Conservation (phyloP, 1,140 invertebrate species). For the Trachymyrmex septentrionalis region DNA sequence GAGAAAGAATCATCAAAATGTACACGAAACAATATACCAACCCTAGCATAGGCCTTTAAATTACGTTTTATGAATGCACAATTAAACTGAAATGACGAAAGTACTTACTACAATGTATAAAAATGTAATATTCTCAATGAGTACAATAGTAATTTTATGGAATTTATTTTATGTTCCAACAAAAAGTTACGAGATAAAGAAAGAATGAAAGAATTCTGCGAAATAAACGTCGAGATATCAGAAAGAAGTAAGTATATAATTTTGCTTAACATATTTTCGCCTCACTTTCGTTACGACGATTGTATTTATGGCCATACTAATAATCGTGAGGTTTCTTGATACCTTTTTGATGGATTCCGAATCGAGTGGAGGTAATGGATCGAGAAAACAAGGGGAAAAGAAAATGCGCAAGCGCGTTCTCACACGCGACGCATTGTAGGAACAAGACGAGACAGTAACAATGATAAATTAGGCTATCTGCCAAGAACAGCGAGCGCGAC, state of each 20-base stretch:
- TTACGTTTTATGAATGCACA: background rate
- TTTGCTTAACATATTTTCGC: background rate
- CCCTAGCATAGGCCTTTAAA: background rate
- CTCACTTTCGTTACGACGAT: background rate
- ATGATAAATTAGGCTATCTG: constrained; percentile 69
- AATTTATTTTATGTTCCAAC: background rate
- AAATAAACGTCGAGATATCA: background rate
- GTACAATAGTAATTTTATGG: background rate
- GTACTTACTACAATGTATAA: background rate
- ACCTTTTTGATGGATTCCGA: constrained; percentile 14
- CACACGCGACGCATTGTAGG: constrained; percentile 58
- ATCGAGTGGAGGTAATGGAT: constrained; percentile 39
- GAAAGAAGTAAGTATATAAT: too few species aligned
- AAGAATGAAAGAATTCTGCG: too few species aligned
- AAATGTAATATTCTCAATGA: constrained; percentile 26
- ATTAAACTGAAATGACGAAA: constrained; percentile 22
- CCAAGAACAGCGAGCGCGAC: constrained; percentile 63
- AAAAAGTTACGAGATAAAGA: background rate
- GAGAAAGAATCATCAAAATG: constrained; percentile 21
- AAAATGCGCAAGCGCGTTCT: constrained; percentile 38
- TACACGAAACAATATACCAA: background rate
- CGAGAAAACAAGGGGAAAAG: constrained; percentile 19
- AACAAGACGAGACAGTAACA: constrained; percentile 65
- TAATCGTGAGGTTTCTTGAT: constrained; percentile 37
- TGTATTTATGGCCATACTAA: background rate